Percentiles rank a stretch among this genome's conserved stretches.
These are phyloP conservation scores for Osmerus mordax DNA, from an alignment of 2,113 vertebrate genomes.

Conservation along the genomic window DNA sequence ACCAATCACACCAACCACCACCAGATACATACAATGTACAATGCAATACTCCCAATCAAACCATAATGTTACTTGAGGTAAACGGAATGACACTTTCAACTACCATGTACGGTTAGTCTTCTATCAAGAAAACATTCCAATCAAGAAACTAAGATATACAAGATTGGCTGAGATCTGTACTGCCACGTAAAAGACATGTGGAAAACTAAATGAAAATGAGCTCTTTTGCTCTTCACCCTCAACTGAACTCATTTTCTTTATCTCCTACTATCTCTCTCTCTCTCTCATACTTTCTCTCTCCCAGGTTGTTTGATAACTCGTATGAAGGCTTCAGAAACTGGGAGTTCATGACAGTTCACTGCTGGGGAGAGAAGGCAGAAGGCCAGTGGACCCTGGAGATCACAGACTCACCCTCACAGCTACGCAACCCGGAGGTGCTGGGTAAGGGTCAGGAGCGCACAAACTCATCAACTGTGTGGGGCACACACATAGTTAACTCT, in stretches of 20 bases:
- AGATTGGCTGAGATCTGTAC: too few species aligned
- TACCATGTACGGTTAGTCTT: too few species aligned
- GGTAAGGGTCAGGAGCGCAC: constrained; percentile 68
- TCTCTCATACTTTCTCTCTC: background rate
- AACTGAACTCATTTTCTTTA: background rate
- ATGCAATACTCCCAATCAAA: background rate
- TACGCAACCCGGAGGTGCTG: constrained; percentile 78
- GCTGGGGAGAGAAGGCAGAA: constrained; percentile 86
- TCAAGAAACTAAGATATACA: too few species aligned
- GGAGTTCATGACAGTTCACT: constrained; percentile 95
- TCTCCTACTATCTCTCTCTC: background rate
- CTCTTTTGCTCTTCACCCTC: constrained; percentile 2
- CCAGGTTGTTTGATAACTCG: constrained; percentile 81
- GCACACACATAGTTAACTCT: background rate
- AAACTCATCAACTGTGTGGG: too few species aligned
- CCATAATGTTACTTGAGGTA: background rate
- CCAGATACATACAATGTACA: too few species aligned
- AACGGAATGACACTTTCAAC: background rate
- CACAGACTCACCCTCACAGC: constrained; percentile 78
- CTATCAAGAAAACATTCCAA: too few species aligned
- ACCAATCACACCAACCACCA: background rate
- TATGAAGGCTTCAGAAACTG: constrained; percentile 89
- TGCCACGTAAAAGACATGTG: too few species aligned
- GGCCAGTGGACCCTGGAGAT: constrained; percentile 90
- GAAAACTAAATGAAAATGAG: background rate